Evolutionary conservation across 2,797 vertebrate genomes (phyloP).

Genomic region (Takifugu ocellatus): DNA sequence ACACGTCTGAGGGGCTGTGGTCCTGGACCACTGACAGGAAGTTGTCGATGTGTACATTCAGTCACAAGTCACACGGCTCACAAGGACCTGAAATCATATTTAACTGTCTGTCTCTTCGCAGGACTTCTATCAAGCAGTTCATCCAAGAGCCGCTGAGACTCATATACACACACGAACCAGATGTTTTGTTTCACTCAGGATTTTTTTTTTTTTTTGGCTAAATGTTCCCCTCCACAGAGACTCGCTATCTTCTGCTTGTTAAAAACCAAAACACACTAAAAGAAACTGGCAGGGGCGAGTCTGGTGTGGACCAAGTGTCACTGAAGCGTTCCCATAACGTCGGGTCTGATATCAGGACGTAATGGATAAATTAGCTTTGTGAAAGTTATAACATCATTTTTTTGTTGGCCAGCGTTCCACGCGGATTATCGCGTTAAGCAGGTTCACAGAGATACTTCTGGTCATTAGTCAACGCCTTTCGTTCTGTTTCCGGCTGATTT

Average conservation of each 20-base stretch:
- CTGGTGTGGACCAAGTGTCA: constrained; percentile 29
- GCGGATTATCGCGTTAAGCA: constrained; percentile 28
- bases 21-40: constrained; percentile 10
- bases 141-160: constrained; percentile 17
- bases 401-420: constrained; percentile 23
- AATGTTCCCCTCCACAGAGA: constrained; percentile 11
- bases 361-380: constrained; percentile 28
- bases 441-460: constrained; percentile 34
- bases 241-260: constrained; percentile 13
- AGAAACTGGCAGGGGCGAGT: constrained; percentile 1
- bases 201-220: constrained; percentile 10
- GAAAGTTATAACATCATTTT: constrained; percentile 30
- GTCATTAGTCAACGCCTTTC: constrained; percentile 35
- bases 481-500: constrained; percentile 15
- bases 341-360: constrained; percentile 21
- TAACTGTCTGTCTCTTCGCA: constrained; percentile 28
- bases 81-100: constrained; percentile 30
- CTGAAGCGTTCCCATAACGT: constrained; percentile 23
- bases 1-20: constrained; percentile 24
- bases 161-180: constrained; percentile 29
- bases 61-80: constrained; percentile 18
- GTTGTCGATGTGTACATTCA: constrained; percentile 8
- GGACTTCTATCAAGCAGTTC: constrained; percentile 11
- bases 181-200: constrained; percentile 32
- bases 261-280: constrained; percentile 25